Evolutionary conservation across 1,140 invertebrate genomes (phyloP).

Genomic region (Zaprionus africanus): DNA sequence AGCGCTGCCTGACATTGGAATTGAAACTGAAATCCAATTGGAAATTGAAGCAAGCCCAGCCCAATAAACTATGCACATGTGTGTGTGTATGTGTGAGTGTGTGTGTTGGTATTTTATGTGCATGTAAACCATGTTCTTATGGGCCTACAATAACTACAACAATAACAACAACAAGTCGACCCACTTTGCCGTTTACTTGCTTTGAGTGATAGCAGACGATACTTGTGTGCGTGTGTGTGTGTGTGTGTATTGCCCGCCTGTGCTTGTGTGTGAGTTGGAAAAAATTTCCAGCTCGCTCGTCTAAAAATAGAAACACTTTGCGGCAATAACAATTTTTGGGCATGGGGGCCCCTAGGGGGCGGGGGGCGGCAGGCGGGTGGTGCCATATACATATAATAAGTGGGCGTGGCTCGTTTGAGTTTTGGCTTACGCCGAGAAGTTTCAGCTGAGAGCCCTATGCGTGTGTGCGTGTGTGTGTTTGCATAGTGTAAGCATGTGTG

Average conservation of each 20-base stretch:
- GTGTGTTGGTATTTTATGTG: background rate
- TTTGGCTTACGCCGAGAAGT: constrained; percentile 51
- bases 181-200: constrained; percentile 54
- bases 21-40: constrained; percentile 69
- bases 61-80: constrained; percentile 15
- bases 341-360: constrained; percentile 17
- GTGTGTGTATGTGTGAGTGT: background rate
- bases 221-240: constrained; percentile 15
- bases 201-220: constrained; percentile 70
- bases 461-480: background rate
- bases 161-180: constrained; percentile 37
- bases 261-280: constrained; percentile 51
- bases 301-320: constrained; percentile 75
- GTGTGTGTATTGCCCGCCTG: constrained; percentile 24
- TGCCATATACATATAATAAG: constrained; percentile 51
- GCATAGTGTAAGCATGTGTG: constrained; percentile 15
- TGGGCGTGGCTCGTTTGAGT: constrained; percentile 45
- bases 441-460: constrained; percentile 23
- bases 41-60: constrained; percentile 50
- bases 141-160: constrained; percentile 6
- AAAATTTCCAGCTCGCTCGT: constrained; percentile 78
- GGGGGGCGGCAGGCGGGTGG: constrained; percentile 8
- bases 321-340: constrained; percentile 41
- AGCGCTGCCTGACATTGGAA: constrained; percentile 45
- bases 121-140: background rate